Base-by-base conservation (phyloP, 1,140 invertebrate species). In the Temnothorax nylanderi region DNA sequence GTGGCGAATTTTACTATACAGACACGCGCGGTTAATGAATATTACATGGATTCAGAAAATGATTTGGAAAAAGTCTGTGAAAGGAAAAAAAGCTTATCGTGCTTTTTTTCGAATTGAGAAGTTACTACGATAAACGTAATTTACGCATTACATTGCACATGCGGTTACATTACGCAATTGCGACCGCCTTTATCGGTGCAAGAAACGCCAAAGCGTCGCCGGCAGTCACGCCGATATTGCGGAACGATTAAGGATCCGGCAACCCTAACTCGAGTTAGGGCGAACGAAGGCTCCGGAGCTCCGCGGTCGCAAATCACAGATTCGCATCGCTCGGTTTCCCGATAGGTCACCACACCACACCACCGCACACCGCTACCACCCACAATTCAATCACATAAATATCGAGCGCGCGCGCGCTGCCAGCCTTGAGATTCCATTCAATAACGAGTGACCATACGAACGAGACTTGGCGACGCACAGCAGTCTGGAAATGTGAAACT, bases 351-450 rank as follows among this genome's bases (percentile, higher is more conserved):
- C 67, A 47, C 65, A 74, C 80, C 67, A 47, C 65, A 47, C 78
- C 34, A 41, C 44, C 64, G 13, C 26, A n/a, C 26, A 51, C 13
- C 32, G 56, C 54, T 71, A 86, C 78, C 88, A 88, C 89, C 89
- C 90, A 88, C 90, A 90, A 94, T 94, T 94, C 92, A 93, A 94
- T 94, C 94, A 91, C 91, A 94, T 94, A 94, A 94, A 94, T 94
- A 94, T 94, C 92, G 93, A 94, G 92, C 92, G 85, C 72, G 85
- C 72, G 85, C 72, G 64, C 75, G 71, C 56, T 86, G 67, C 78
- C 86, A 93, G 92, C 92, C 93, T 94, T 93, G 93, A 91, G 91
- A 91, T 93, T 94, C 92, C 91, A 94, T 94, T 94, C 93, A 93
- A 94, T 93, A 94, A 93, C 91, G 88, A 85, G 69, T 77, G 11